Evolutionary conservation across 2,888 invertebrate genomes (phyloP), one percentile per base, ranked within the genome.

Genomic region (Germaria angustata): DNA sequence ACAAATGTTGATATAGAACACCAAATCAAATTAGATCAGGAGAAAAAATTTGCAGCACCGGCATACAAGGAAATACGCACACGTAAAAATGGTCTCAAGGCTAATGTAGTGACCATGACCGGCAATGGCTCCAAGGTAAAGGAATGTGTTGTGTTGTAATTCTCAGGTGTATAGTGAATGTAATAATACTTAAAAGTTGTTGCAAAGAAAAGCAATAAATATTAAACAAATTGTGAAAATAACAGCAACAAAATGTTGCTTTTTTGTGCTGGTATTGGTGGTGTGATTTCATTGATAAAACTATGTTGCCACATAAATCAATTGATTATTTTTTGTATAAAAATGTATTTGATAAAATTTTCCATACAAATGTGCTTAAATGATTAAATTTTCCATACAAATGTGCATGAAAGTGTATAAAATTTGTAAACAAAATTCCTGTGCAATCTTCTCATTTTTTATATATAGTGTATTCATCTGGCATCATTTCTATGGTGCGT

Each of bases 41-140:
- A 85, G 11, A 84, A 86, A 0, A 89, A 89, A 72, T 89, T 88
- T 71, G 87, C 88, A 34, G 84, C 89, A 46, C 87, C 88, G 80
- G 89, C 88, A 0, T 89, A 89, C 68, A 87, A 86, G 41, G 85
- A 89, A 85, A 88, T 89, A 57, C 88, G 89, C 53, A 87, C 88
- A 68, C 86, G 88, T 69, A 87, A 86, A 84, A 87, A 87, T 72
- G 85, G 86, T 57, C 84, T 85, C 71, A 86, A 85, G 80, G 84
- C 76, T 69, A 80, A 82, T 34, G 69, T 79, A 55, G 55, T 66
- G 36, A 34, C 80, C 71, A 73, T 69, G 41, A 80, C 68, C 15
- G 86, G 85, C 55, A 84, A 85, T 7, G 85, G 84, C 75, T 79
- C 85, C 84, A 89, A 89, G 89, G 89, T 89, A 86, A 88, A 8